A percentile compares a stretch with the other conserved stretches of the same genome.
These are phyloP conservation scores for Nasonia vitripennis DNA, from an alignment of 1,140 invertebrate genomes.

Conservation along the genomic window DNA sequence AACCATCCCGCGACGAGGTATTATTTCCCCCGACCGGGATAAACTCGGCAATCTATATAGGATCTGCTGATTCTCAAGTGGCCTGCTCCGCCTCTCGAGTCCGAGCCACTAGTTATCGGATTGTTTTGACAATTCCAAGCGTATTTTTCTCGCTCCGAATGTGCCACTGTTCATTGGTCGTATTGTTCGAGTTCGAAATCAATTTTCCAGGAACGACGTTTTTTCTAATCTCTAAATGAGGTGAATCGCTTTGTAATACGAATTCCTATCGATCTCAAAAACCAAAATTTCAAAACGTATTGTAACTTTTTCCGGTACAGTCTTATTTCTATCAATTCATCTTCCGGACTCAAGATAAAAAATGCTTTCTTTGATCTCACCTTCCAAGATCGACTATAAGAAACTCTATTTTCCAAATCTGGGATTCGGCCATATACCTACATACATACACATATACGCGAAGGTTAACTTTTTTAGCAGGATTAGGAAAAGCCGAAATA, in stretches of 20 bases:
- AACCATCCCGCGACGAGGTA: neutral
- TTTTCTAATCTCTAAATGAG: no score
- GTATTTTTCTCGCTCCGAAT: neutral
- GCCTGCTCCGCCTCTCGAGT: neutral
- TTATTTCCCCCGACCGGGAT: neutral
- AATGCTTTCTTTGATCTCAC: no score
- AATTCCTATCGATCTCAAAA: no score
- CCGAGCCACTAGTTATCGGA: neutral
- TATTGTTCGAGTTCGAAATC: neutral
- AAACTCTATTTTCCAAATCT: no score
- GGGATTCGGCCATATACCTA: neutral
- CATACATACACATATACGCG: neutral
- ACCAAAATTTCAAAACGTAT: no score
- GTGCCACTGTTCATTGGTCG: no score
- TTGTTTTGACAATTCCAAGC: neutral
- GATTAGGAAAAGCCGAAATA: conserved; percentile 37
- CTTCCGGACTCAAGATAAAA: no score
- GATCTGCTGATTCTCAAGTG: neutral
- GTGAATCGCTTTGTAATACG: no score
- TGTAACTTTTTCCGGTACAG: no score
- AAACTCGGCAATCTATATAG: neutral
- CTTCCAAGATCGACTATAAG: no score
- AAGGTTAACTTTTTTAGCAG: neutral
- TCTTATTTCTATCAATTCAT: no score
- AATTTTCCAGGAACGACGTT: no score